Evolutionary conservation across 2,888 invertebrate species (phyloP), one percentile per base, ranked within the genome.

Genomic region (Phlogophora meticulosa): DNA sequence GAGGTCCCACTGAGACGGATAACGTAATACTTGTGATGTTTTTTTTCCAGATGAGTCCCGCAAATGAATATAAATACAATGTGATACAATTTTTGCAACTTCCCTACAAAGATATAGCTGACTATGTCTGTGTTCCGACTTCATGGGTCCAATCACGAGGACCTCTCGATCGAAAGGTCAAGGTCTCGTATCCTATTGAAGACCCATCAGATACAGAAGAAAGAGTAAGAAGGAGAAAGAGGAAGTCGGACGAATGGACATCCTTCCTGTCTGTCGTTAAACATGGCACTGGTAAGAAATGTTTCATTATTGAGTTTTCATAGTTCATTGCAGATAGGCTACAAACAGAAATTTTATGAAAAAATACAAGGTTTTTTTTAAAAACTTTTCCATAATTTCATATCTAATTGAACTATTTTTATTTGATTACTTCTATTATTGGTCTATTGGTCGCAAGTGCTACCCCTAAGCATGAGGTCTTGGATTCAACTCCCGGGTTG

Each of bases 31-130:
- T 36, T 36, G 53, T 53, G 22, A 36, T 53, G 17, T 17, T 22
- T 51, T n/a, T 53, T 55, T 59, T 57, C 5, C 38, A 59, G 59
- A 59, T 59, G 57, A 57, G 1, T 24, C 11, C 15, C 38, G 13
- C 2, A 4, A 40, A 17, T 9, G 38, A 38, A 28, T 17, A 0
- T 28, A 10, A 38, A 17, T 59, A 17, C 28, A 15, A 55, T 38
- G 59, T 59, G 24, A 28, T 59, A 28, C 59, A 59, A 56, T 56
- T 59, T 24, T 7, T 17, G 13, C 34, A 58, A 58, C 13, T 17
- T 9, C 34, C 57, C 15, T 57, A 38, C 28, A 38, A 59, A 32
- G 28, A 38, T 38, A 11, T 59, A 38, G 28, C 28, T 13, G 38
- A 56, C 15, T 57, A 38, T 38, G 59, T 56, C 20, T 59, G 57